These are phyloP conservation scores for Eurystomus gularis DNA, from an alignment of 2,113 vertebrate species.

Conservation along the genomic window DNA sequence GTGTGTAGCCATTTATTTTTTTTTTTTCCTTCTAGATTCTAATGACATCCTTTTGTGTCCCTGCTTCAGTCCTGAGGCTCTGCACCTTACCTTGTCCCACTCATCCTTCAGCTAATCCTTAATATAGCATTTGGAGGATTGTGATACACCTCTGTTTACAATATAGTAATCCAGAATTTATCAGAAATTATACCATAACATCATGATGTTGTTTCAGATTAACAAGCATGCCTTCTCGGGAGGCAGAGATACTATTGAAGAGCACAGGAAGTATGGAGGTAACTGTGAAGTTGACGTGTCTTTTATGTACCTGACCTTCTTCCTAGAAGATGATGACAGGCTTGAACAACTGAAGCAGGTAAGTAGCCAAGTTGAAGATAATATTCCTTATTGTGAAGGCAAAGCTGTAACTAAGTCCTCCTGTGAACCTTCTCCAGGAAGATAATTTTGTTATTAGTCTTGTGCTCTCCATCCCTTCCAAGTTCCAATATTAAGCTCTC, in stretches of 20 bases:
- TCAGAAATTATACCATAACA: not conserved
- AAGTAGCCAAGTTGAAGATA: not conserved
- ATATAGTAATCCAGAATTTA: not conserved
- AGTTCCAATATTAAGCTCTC: not conserved
- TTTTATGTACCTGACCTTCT: conserved; percentile 97
- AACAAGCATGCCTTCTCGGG: conserved; percentile 98
- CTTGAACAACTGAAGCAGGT: conserved; percentile 94
- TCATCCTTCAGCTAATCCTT: not conserved
- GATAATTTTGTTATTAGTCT: not conserved
- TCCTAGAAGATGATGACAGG: conserved; percentile 92
- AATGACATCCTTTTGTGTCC: not conserved
- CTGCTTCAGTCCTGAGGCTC: not conserved
- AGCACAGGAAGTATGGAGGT: conserved; percentile 89
- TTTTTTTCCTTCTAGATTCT: not conserved
- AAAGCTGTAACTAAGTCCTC: not conserved
- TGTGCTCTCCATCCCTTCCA: not conserved
- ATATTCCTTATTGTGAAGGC: not conserved
- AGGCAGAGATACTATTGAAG: conserved; percentile 93
- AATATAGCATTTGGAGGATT: not conserved
- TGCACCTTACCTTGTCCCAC: not conserved
- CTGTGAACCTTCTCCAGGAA: not conserved
- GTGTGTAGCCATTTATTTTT: not conserved
- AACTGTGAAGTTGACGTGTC: conserved; percentile 94
- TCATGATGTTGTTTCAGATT: conserved; percentile 73
- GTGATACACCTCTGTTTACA: not conserved